phyloP scores from a whole-genome alignment of 2,797 vertebrate genomes.

The Chromobotia macracanthus region DNA sequence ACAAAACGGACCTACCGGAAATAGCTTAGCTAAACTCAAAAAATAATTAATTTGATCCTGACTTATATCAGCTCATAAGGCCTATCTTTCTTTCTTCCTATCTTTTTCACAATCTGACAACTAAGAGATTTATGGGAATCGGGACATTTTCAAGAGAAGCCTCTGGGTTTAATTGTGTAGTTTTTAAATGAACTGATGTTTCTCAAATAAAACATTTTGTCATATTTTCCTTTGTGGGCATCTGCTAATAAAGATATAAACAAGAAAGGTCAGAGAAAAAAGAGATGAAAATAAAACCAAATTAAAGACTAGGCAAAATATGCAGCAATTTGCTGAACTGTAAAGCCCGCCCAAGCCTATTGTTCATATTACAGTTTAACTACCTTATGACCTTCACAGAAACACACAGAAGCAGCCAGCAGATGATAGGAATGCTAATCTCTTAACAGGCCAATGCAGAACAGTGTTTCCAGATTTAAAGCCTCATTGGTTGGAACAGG shows the following conservation, averaged over 20 bases:
- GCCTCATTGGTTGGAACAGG: slow-evolving; percentile 6
- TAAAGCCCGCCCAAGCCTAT: not conserved
- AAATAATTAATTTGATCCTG: not conserved
- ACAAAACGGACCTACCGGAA: no score
- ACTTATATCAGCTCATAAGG: not conserved
- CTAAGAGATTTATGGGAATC: not conserved
- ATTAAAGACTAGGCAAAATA: not conserved
- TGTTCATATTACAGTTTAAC: slow-evolving; percentile 5
- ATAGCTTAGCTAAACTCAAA: not conserved
- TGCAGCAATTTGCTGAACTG: not conserved
- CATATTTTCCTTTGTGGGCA: not conserved
- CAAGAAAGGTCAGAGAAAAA: not conserved
- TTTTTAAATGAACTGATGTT: no score
- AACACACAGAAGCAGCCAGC: slow-evolving; percentile 15
- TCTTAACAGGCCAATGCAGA: slow-evolving; percentile 1
- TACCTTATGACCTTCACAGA: slow-evolving; percentile 15
- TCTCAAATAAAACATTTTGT: not conserved
- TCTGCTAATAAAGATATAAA: not conserved
- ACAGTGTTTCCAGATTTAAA: slow-evolving; percentile 3
- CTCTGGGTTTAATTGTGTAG: not conserved
- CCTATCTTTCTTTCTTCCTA: not conserved
- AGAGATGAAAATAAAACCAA: not conserved
- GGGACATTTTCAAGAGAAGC: not conserved
- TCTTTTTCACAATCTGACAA: not conserved
- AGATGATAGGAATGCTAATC: slow-evolving; percentile 5